Evolutionary conservation across 2,113 vertebrate species (phyloP).

Genomic region (Pheucticus melanocephalus): DNA sequence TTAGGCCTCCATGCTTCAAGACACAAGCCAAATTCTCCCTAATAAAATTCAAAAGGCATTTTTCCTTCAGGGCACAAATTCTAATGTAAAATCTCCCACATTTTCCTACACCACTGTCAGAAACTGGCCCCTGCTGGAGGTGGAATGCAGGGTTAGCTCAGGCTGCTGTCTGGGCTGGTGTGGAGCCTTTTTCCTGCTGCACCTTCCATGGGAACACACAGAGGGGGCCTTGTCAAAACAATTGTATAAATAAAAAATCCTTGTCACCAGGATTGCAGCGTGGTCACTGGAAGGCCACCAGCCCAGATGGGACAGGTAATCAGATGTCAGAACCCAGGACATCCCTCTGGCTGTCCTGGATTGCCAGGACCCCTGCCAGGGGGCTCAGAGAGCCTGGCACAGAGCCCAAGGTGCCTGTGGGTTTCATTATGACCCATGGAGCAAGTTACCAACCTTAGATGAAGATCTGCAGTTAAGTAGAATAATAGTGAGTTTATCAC

Average conservation of each 20-base stretch:
- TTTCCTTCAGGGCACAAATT: constrained; percentile 15
- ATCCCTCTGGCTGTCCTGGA: no score
- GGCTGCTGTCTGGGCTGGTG: neutral
- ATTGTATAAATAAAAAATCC: no score
- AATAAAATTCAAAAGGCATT: neutral
- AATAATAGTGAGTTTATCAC: no score
- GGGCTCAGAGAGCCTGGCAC: no score
- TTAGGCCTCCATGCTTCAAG: neutral
- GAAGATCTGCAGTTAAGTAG: no score
- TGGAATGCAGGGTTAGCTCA: neutral
- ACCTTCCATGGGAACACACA: rapidly evolving
- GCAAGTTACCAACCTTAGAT: no score
- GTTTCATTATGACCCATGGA: no score
- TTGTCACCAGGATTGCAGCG: neutral
- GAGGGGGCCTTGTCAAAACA: neutral
- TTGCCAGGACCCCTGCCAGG: no score
- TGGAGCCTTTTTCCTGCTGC: neutral
- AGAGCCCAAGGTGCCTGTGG: no score
- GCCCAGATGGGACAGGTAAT: neutral
- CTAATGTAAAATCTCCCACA: neutral
- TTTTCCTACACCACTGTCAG: neutral
- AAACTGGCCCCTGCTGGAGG: neutral
- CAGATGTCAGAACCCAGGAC: no score
- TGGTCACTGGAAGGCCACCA: neutral
- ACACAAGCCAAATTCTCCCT: neutral